Percentiles rank a stretch among this genome's conserved stretches.
phyloP scores from a whole-genome alignment of 1,140 invertebrate species.

The Oncopodura yosiiana region DNA sequence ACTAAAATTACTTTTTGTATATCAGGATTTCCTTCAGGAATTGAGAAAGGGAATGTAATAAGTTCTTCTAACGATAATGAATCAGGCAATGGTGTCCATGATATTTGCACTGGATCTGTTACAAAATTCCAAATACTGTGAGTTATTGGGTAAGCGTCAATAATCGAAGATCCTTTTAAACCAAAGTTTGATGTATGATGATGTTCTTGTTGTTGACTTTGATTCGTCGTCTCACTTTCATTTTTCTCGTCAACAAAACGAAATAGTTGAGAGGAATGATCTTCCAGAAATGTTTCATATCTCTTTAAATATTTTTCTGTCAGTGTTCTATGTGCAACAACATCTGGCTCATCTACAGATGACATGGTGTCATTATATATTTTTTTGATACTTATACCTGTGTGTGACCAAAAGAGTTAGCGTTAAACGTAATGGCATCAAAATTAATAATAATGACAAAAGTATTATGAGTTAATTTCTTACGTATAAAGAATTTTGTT shows the following conservation, averaged over 20 bases:
- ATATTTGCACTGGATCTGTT: constrained; percentile 20
- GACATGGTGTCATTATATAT: too few species aligned
- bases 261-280: constrained; percentile 20
- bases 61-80: constrained; percentile 25
- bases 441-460: too few species aligned
- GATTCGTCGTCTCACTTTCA: not conserved
- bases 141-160: constrained; percentile 14
- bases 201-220: not conserved
- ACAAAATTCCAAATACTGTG: constrained; percentile 21
- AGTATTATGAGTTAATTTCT: too few species aligned
- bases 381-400: too few species aligned
- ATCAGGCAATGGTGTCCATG: constrained; percentile 17
- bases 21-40: constrained; percentile 24
- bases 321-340: constrained; percentile 19
- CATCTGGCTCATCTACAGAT: constrained; percentile 30
- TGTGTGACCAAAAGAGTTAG: too few species aligned
- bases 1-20: constrained; percentile 32
- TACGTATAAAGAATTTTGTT: too few species aligned
- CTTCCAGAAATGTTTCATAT: constrained; percentile 28
- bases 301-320: constrained; percentile 26
- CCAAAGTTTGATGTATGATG: not conserved
- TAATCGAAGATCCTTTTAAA: constrained; percentile 1
- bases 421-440: too few species aligned
- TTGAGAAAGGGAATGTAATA: constrained; percentile 8
- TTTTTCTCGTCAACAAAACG: not conserved